phyloP scores from a whole-genome alignment of 2,797 vertebrate species.

The Myotis pilosus region DNA sequence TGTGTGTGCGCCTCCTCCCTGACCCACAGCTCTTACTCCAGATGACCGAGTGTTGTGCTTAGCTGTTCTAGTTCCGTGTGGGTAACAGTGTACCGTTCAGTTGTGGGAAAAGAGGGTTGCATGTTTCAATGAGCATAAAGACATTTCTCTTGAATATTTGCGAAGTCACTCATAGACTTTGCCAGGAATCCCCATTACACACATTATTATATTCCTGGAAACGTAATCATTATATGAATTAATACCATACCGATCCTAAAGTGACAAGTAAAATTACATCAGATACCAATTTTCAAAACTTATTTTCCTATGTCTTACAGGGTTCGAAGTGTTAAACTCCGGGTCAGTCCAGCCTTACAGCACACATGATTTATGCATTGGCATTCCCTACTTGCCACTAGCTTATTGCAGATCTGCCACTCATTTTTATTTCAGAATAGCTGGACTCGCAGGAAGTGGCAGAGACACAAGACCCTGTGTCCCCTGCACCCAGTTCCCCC shows the following conservation, averaged over 20 bases:
- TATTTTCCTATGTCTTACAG: neutral
- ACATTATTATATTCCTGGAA: conserved; percentile 4
- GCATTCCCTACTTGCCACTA: neutral
- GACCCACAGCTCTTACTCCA: neutral
- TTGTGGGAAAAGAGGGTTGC: neutral
- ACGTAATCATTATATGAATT: neutral
- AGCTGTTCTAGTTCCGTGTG: neutral
- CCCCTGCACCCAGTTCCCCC: neutral
- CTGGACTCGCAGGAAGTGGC: neutral
- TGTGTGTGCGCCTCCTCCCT: neutral
- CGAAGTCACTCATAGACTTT: neutral
- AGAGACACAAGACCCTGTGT: neutral
- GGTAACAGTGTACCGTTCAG: neutral
- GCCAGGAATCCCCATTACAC: neutral
- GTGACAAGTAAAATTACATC: neutral
- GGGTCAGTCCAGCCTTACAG: neutral
- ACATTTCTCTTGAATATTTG: conserved; percentile 18
- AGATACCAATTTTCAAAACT: neutral
- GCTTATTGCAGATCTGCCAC: neutral
- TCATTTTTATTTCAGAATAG: conserved; percentile 22
- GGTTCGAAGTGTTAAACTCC: neutral
- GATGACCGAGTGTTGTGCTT: neutral
- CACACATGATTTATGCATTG: neutral
- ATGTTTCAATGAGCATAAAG: neutral
- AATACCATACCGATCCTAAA: neutral